These are phyloP conservation scores for Rhamphomyia laevipes DNA, from an alignment of 2,888 invertebrate genomes.

Conservation along the genomic window DNA sequence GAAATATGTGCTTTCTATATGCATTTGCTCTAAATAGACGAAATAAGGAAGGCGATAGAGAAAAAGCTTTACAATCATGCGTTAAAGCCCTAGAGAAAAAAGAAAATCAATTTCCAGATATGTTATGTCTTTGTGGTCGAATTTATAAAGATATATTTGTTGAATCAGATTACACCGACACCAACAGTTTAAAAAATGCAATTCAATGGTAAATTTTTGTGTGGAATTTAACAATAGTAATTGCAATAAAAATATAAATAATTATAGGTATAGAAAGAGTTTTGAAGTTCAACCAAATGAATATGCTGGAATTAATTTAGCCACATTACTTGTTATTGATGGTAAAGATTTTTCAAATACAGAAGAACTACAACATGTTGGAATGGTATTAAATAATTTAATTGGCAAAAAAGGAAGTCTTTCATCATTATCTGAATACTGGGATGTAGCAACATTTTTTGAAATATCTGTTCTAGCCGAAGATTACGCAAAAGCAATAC, in stretches of 20 bases:
- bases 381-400: slow-evolving; percentile 90
- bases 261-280: slow-evolving; percentile 65
- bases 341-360: slow-evolving; percentile 91
- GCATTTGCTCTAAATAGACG: slow-evolving; percentile 96
- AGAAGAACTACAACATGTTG: slow-evolving; percentile 82
- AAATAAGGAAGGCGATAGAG: slow-evolving; percentile 87
- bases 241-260: neutral
- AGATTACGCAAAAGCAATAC: slow-evolving; percentile 92
- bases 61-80: slow-evolving; percentile 85
- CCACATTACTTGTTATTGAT: slow-evolving; percentile 90
- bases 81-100: slow-evolving; percentile 82
- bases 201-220: slow-evolving; percentile 74
- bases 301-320: slow-evolving; percentile 97
- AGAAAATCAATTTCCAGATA: slow-evolving; percentile 93
- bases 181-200: slow-evolving; percentile 77
- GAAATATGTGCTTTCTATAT: slow-evolving; percentile 84
- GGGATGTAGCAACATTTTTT: slow-evolving; percentile 98
- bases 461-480: slow-evolving; percentile 96
- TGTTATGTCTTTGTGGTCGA: slow-evolving; percentile 93
- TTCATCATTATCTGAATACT: slow-evolving; percentile 86
- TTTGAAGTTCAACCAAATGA: slow-evolving; percentile 98
- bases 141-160: slow-evolving; percentile 97
- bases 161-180: slow-evolving; percentile 84
- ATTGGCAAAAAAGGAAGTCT: slow-evolving; percentile 97
- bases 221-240: slow-evolving; percentile 13